phyloP scores from a whole-genome alignment of 2,797 vertebrate species.

The Chaenodraco wilsoni region DNA sequence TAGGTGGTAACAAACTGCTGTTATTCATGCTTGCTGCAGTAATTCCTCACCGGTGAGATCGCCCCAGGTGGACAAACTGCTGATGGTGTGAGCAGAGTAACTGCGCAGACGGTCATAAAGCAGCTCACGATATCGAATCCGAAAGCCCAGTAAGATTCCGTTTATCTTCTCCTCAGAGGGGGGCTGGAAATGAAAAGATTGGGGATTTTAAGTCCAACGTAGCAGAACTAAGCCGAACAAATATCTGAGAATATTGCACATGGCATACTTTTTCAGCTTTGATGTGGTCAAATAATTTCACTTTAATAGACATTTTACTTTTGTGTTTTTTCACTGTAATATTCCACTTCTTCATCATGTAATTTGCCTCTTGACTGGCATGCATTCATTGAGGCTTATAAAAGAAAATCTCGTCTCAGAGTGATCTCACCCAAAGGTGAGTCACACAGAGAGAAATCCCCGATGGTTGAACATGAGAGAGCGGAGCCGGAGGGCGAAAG shows the following conservation, averaged over 20 bases:
- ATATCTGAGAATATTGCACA: background rate
- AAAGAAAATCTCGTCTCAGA: constrained; percentile 2
- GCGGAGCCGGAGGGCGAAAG: constrained; percentile 40
- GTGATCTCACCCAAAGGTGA: constrained; percentile 55
- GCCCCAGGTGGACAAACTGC: constrained; percentile 86
- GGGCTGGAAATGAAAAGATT: constrained; percentile 74
- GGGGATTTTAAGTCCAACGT: background rate
- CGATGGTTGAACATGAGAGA: constrained; percentile 56
- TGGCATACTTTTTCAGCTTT: constrained; percentile 1
- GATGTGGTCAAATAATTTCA: constrained; percentile 17
- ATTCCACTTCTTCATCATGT: constrained; percentile 2
- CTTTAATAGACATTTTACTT: constrained; percentile 8
- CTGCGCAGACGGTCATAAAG: constrained; percentile 87
- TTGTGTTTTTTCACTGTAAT: constrained; percentile 6
- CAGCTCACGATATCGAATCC: constrained; percentile 93
- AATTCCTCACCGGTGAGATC: constrained; percentile 90
- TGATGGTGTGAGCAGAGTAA: constrained; percentile 83
- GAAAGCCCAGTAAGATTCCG: constrained; percentile 94
- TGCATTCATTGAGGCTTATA: constrained; percentile 11
- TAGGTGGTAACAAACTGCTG: background rate
- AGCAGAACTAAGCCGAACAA: background rate
- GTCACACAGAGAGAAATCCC: constrained; percentile 66
- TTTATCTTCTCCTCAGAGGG: constrained; percentile 94
- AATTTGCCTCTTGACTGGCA: constrained; percentile 25
- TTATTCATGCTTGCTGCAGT: background rate